These are phyloP conservation scores for Machimus rusticus DNA, from an alignment of 2,888 invertebrate species.

Conservation along the genomic window DNA sequence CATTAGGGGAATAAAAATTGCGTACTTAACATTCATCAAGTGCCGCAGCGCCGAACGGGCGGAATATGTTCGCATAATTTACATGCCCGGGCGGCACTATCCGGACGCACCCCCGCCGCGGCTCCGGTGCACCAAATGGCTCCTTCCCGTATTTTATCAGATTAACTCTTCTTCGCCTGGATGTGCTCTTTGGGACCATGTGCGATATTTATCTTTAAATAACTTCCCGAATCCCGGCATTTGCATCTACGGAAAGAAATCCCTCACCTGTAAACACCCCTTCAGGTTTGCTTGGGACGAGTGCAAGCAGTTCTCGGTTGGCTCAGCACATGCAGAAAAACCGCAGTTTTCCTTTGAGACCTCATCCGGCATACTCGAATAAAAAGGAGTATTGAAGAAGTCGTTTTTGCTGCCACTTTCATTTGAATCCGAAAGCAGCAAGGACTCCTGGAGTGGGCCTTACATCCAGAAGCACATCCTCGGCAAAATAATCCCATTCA, in stretches of 20 bases:
- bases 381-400: slow-evolving; percentile 2
- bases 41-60: neutral
- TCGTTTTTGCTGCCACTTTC: neutral
- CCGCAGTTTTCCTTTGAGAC: neutral
- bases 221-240: neutral
- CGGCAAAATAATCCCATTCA: slow-evolving; percentile 1
- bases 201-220: neutral
- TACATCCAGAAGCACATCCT: neutral
- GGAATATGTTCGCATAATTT: slow-evolving; percentile 19
- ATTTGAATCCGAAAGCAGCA: slow-evolving; percentile 1
- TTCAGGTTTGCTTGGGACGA: neutral
- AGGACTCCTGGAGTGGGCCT: neutral
- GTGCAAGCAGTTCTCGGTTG: neutral
- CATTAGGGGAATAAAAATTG: slow-evolving; percentile 42
- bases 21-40: slow-evolving; percentile 40
- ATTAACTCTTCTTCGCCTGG: neutral
- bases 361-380: neutral
- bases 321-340: neutral
- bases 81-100: neutral
- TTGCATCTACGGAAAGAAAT: neutral
- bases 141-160: neutral
- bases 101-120: neutral
- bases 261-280: neutral
- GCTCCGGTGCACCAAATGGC: neutral
- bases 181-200: neutral